Base-by-base conservation (phyloP, 1,140 invertebrate genomes). In the Sitobion miscanthi region DNA sequence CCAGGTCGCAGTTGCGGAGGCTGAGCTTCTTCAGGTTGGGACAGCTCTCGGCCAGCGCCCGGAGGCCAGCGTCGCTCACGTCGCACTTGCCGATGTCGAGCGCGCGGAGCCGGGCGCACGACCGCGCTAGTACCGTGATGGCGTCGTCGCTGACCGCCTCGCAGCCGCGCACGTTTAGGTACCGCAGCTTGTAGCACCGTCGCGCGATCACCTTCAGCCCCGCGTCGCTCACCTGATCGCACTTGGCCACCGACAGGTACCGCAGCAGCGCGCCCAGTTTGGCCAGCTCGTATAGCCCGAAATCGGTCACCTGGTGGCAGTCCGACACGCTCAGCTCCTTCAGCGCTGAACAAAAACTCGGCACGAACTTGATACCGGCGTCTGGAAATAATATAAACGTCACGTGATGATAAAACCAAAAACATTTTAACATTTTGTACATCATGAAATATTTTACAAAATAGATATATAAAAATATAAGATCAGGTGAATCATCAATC, bases 41-140 rank as follows among this genome's bases (percentile, higher is more conserved):
- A 95, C 98, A 99, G 94, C 98, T 97, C 94, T 98, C 97, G 2
- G 98, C 98, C 1, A 99, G 95, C 3, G 97, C 97, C 94, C 97
- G 96, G 25, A 99, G 96, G 0, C 98, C 98, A 4, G 97, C 96
- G 95, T 99, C 98, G 62, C 98, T 98, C 0, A 99, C 97, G 95
- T 99, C 98, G 95, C 98, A 99, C 95, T 99, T 99, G 17, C 98
- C 98, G 82, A 99, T 97, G 95, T 99, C 98, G 0, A 99, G 95
- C 1, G 98, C 98, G 52, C 98, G 95, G 52, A 99, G 95, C 87
- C 98, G 96, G 0, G 97, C 97, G 95, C 98, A 99, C 30, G 97
- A 97, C 85, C 97, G 96, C 0, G 98, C 98, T 69, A 99, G 95
- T 1, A 97, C 97, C 86, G 97, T 97, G 93, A 98, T 97, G 1